These are phyloP conservation scores for Eupithecia vulgata DNA, from an alignment of 2,888 invertebrate genomes.

Conservation along the genomic window DNA sequence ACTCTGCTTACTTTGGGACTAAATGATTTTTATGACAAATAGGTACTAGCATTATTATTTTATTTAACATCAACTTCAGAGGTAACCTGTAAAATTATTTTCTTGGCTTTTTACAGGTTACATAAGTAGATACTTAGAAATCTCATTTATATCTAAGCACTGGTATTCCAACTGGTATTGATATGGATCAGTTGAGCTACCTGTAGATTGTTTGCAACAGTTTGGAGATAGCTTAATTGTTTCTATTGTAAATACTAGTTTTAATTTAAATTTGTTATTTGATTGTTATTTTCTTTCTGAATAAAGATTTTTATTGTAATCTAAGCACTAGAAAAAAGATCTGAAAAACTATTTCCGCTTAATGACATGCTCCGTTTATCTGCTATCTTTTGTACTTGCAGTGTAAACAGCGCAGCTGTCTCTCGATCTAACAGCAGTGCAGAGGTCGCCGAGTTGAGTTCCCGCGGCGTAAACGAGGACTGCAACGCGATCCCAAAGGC, in stretches of 20 bases:
- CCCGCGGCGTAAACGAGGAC: slow-evolving; percentile 16
- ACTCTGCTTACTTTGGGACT: background rate
- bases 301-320: too few relatives aligned
- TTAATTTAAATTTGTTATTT: too few relatives aligned
- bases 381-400: background rate
- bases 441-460: slow-evolving; percentile 19
- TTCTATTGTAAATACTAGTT: too few relatives aligned
- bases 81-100: background rate
- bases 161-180: too few relatives aligned
- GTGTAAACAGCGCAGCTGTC: background rate
- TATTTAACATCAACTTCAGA: background rate
- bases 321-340: background rate
- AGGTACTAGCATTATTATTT: background rate
- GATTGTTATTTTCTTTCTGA: too few relatives aligned
- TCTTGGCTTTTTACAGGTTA: background rate
- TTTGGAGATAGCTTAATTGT: too few relatives aligned
- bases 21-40: background rate
- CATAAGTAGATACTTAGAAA: background rate
- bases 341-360: background rate
- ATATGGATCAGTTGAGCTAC: too few relatives aligned
- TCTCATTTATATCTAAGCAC: background rate
- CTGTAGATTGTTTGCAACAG: too few relatives aligned
- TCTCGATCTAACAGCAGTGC: slow-evolving; percentile 16
- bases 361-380: background rate
- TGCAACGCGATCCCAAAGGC: slow-evolving; percentile 18